Conservation (phyloP, 2,888 invertebrate genomes). For the Oxytorus armatus region DNA sequence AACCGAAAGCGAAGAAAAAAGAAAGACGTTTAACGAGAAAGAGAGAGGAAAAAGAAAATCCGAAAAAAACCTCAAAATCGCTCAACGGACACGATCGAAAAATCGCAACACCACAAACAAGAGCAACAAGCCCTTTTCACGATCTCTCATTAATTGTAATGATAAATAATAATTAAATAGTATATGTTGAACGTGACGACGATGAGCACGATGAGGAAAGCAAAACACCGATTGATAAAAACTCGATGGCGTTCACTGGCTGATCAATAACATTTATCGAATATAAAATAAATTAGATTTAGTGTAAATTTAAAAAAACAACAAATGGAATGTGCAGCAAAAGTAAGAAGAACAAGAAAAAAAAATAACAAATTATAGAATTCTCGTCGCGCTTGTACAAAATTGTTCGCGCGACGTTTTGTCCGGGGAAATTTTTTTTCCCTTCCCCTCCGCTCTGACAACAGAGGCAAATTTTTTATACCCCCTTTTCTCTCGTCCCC, state of each 20-base stretch:
- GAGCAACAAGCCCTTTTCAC: constrained; percentile 72
- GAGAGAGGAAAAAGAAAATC: constrained; percentile 47
- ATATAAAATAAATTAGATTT: constrained; percentile 63
- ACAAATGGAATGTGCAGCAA: constrained; percentile 8
- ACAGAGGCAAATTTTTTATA: constrained; percentile 43
- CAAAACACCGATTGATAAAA: constrained; percentile 54
- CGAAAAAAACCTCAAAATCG: constrained; percentile 57
- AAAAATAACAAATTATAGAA: constrained; percentile 46
- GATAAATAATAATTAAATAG: constrained; percentile 66
- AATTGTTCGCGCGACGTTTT: constrained; percentile 51
- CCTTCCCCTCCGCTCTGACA: constrained; percentile 9
- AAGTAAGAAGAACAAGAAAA: constrained; percentile 15
- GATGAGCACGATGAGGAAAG: constrained; percentile 26
- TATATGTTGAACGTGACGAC: constrained; percentile 46
- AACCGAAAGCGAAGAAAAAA: too few relatives aligned
- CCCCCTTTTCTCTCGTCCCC: background rate
- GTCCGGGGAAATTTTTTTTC: constrained; percentile 21
- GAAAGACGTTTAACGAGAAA: too few relatives aligned
- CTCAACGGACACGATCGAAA: constrained; percentile 68
- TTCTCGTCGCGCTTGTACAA: constrained; percentile 62
- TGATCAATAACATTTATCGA: constrained; percentile 59
- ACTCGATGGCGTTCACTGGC: constrained; percentile 43
- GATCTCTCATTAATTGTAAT: constrained; percentile 79
- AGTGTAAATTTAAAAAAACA: constrained; percentile 46
- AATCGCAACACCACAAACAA: constrained; percentile 76